phyloP scores from a whole-genome alignment of 2,888 invertebrate genomes.

The Ochlodes sylvanus region DNA sequence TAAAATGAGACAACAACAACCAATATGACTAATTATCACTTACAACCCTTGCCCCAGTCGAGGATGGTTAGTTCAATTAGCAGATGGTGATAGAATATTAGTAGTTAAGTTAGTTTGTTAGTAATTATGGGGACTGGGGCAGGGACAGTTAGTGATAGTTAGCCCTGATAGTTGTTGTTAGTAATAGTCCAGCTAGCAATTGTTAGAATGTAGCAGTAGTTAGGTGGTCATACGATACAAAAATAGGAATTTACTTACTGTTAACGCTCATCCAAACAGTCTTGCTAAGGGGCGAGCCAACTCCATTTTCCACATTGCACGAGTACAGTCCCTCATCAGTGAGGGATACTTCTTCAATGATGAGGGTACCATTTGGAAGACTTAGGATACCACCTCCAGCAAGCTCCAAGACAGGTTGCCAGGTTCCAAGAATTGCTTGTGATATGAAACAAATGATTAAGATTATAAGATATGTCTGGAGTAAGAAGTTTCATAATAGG shows the following conservation, averaged over 20 bases:
- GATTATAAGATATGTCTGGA: neutral
- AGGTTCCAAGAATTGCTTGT: slow-evolving; percentile 73
- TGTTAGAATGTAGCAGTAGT: too few species aligned
- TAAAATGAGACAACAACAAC: too few species aligned
- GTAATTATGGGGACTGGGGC: too few species aligned
- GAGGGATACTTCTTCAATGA: slow-evolving; percentile 77
- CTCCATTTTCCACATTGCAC: slow-evolving; percentile 81
- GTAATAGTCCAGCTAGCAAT: too few species aligned
- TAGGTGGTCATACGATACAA: neutral
- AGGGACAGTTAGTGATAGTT: too few species aligned
- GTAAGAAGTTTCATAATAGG: too few species aligned
- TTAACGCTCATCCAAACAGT: slow-evolving; percentile 82
- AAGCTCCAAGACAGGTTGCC: slow-evolving; percentile 79
- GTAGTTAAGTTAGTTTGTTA: too few species aligned
- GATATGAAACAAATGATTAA: neutral
- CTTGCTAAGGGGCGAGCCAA: slow-evolving; percentile 78
- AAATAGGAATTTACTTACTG: slow-evolving; percentile 58
- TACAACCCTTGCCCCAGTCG: too few species aligned
- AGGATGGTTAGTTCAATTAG: too few species aligned
- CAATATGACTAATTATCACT: too few species aligned
- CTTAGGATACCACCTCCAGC: slow-evolving; percentile 80
- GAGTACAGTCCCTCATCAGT: slow-evolving; percentile 79
- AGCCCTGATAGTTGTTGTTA: too few species aligned
- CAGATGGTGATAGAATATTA: too few species aligned
- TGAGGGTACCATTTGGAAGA: slow-evolving; percentile 75